Evolutionary conservation across 2,113 vertebrate genomes (phyloP).

Genomic region (Hypomesus transpacificus): DNA sequence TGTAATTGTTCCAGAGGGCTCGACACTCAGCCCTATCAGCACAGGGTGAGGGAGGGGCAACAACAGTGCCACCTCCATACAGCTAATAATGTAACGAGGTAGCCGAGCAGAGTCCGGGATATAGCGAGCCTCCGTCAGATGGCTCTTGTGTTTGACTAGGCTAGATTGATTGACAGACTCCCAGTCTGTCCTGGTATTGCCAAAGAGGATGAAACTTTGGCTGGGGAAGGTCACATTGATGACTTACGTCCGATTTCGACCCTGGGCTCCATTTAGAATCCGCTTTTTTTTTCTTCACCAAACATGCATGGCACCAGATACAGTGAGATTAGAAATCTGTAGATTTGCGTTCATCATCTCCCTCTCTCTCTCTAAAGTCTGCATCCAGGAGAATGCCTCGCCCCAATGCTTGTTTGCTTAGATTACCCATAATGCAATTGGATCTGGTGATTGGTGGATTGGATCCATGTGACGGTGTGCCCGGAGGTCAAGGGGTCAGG

Average conservation of each 20-base stretch:
- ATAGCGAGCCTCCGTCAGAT: no score
- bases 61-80: not conserved
- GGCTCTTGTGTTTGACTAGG: no score
- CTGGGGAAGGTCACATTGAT: no score
- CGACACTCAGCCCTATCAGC: not conserved
- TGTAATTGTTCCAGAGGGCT: not conserved
- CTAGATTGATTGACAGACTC: no score
- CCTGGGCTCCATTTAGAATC: no score
- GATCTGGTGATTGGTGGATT: conserved; percentile 15
- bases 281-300: no score
- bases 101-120: no score
- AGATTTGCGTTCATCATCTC: not conserved
- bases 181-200: no score
- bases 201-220: no score
- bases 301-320: no score
- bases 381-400: conserved; percentile 7
- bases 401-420: conserved; percentile 24
- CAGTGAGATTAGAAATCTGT: not conserved
- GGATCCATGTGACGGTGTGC: conserved; percentile 17
- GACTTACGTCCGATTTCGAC: no score
- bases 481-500: conserved; percentile 25
- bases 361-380: not conserved
- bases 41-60: not conserved
- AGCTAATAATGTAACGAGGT: no score
- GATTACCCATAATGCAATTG: conserved; percentile 2